These are phyloP conservation scores for Nemotelus nigrinus DNA, from an alignment of 2,888 invertebrate genomes.

Conservation along the genomic window DNA sequence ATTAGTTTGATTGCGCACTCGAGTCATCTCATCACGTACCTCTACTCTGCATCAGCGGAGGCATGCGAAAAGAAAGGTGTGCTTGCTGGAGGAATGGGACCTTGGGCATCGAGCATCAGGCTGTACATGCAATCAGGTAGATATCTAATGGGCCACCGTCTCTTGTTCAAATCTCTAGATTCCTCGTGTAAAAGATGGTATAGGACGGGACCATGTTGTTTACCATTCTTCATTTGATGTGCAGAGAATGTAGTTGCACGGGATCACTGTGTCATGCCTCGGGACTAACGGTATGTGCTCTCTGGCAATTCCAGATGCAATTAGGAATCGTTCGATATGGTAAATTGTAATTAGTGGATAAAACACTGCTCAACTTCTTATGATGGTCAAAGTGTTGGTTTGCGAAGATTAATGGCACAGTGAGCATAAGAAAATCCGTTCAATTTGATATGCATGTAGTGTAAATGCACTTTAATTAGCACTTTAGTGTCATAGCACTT, in stretches of 20 bases:
- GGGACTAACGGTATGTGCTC: slow-evolving; percentile 23
- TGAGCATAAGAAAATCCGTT: too few relatives aligned
- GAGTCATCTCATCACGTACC: neutral
- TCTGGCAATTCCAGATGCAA: slow-evolving; percentile 24
- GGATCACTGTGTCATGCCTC: slow-evolving; percentile 13
- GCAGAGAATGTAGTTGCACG: neutral
- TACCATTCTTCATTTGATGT: neutral
- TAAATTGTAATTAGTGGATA: slow-evolving; percentile 24
- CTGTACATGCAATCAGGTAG: neutral
- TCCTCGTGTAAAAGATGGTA: too few relatives aligned
- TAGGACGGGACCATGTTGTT: too few relatives aligned
- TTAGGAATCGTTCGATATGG: slow-evolving; percentile 30
- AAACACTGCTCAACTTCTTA: slow-evolving; percentile 19
- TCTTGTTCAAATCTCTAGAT: too few relatives aligned
- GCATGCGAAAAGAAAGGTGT: slow-evolving; percentile 11
- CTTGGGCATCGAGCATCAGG: neutral
- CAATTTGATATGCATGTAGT: too few relatives aligned
- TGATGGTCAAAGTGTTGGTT: neutral
- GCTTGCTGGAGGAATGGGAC: neutral
- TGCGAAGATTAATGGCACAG: too few relatives aligned
- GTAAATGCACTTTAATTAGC: too few relatives aligned
- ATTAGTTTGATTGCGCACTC: slow-evolving; percentile 13
- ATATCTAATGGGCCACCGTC: neutral
- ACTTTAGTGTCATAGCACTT: too few relatives aligned
- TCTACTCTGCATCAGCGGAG: neutral